These are phyloP conservation scores for Magallana gigas DNA, from an alignment of 1,140 invertebrate species.

Conservation along the genomic window DNA sequence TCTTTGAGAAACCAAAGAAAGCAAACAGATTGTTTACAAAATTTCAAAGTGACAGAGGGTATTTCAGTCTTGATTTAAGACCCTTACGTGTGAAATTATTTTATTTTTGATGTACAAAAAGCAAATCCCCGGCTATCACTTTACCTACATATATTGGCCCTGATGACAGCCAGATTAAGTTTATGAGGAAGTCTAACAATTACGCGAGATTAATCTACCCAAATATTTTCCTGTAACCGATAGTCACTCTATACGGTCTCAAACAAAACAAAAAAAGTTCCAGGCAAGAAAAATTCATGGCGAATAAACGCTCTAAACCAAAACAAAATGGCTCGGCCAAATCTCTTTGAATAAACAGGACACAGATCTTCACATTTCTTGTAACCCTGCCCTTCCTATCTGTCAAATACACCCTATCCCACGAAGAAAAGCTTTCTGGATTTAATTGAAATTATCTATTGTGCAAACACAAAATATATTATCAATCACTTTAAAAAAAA, in stretches of 20 bases:
- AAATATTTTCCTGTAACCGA: constrained; percentile 25
- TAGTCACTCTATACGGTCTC: neutral
- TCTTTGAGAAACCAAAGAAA: too few relatives aligned
- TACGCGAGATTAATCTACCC: constrained; percentile 5
- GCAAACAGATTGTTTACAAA: too few relatives aligned
- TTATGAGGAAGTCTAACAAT: neutral
- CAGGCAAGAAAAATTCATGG: neutral
- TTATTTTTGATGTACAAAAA: neutral
- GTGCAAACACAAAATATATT: constrained; percentile 24
- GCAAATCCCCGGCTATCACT: constrained; percentile 1
- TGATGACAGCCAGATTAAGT: constrained; percentile 4
- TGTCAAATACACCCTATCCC: neutral
- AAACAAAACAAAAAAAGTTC: neutral
- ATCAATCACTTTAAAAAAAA: constrained; percentile 30
- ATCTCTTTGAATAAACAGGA: neutral
- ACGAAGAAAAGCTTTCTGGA: neutral
- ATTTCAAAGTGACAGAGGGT: too few relatives aligned
- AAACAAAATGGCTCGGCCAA: neutral
- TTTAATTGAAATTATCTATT: neutral
- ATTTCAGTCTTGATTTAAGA: too few relatives aligned
- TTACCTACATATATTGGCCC: neutral
- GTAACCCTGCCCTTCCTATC: constrained; percentile 2
- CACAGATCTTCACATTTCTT: neutral
- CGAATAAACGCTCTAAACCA: neutral
- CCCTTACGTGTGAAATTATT: neutral